Evolutionary conservation across 2,888 invertebrate genomes (phyloP), one percentile per base, ranked within the genome.

Genomic region (Oscheius onirici): DNA sequence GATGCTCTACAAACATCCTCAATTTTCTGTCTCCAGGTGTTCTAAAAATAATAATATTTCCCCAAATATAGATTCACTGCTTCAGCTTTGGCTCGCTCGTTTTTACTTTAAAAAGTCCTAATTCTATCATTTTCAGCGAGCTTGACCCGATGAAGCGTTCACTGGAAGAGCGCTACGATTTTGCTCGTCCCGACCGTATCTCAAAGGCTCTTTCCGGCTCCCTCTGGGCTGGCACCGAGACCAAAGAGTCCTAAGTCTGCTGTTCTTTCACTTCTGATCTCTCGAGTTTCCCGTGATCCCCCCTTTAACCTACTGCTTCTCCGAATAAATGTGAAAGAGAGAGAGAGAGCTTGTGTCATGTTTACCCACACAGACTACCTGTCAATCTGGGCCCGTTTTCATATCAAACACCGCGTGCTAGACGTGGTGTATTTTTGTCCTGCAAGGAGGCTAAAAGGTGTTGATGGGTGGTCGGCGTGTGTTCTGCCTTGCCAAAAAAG

Each of bases 211-310:
- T 79, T 54, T 74, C 72, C 49, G 77, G 73, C 67, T 77, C 79
- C 43, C 74, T 79, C 28, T 79, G 79, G 79, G 79, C 79, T 44
- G 77, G 79, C 41, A 79, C 72, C 24, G 79, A 79, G 43, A 79
- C 71, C 46, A 75, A 75, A 44, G 61, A 61, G 46, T 17, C 49
- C 63, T 63, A 17, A 63, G 8, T 34, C 8, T 34, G 34, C 34
- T 34, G 34, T 34, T 20, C 46, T 46, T 63, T 63, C 63, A 63
- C 63, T 63, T 63, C 63, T 46, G 63, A 63, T 63, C 63, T 55
- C 54, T 63, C 26, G n/a, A n/a, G 22, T 61, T 49, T 22, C 49
- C 22, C 49, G 49, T 20, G 20, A 49, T 20, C 34, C 49, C 46
- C n/a, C n/a, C 28, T 63, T n/a, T 34, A 26, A n/a, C 22, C 63